Percentiles rank a stretch among this genome's conserved stretches.
phyloP scores from a whole-genome alignment of 2,113 vertebrate species.

The Prionailurus bengalensis region DNA sequence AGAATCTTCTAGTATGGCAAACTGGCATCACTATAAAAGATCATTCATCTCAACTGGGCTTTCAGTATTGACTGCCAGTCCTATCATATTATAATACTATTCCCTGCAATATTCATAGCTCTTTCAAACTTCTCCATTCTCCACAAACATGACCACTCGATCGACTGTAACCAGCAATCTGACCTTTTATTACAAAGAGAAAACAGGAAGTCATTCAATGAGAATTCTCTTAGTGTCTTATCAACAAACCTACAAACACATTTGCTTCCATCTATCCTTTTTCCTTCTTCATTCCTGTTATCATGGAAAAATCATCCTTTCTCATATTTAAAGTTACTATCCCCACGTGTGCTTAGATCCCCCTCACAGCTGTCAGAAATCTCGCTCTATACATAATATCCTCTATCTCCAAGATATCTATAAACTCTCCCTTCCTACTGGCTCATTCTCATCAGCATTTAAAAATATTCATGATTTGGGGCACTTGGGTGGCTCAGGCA shows the following conservation, averaged over 20 bases:
- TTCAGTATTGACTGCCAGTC: not conserved
- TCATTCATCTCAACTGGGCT: not conserved
- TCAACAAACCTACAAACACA: not conserved
- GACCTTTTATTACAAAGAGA: slow-evolving; percentile 30
- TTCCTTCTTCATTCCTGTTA: slow-evolving; percentile 4
- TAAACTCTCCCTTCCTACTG: not conserved
- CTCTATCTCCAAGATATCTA: not conserved
- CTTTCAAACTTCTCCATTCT: slow-evolving; percentile 13
- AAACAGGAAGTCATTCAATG: not conserved
- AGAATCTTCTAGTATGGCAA: not conserved
- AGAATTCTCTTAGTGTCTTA: not conserved
- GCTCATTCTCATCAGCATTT: not conserved
- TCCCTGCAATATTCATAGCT: not conserved
- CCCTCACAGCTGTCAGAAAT: not conserved
- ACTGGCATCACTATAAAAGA: not conserved
- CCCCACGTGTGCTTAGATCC: not conserved
- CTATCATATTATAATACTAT: not conserved
- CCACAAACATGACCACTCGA: not conserved
- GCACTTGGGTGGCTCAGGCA: no score
- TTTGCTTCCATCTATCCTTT: not conserved
- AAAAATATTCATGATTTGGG: not conserved
- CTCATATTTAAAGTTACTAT: not conserved
- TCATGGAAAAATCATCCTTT: not conserved
- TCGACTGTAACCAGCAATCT: not conserved
- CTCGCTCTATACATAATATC: not conserved